These are phyloP conservation scores for Microchirus variegatus DNA, from an alignment of 2,797 vertebrate species.

Conservation along the genomic window DNA sequence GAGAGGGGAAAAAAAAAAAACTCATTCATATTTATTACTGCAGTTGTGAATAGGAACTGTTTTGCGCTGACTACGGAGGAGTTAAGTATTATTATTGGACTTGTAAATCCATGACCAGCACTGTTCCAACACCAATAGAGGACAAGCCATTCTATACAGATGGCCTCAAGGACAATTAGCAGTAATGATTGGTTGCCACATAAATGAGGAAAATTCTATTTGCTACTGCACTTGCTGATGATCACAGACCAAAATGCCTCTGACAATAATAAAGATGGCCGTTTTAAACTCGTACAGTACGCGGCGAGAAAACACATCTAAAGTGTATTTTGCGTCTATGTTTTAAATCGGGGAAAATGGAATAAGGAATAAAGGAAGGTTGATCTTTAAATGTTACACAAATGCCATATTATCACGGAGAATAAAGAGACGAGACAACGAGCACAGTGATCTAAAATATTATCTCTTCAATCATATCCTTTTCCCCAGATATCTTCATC, in stretches of 20 bases:
- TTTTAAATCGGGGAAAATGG: conserved; percentile 6
- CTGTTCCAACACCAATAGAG: conserved; percentile 69
- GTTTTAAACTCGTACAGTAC: conserved; percentile 53
- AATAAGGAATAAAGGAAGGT: conserved; percentile 22
- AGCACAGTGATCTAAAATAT: conserved; percentile 64
- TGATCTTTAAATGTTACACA: conserved; percentile 27
- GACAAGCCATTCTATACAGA: conserved; percentile 75
- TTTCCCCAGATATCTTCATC: conserved; percentile 70
- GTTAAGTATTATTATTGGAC: conserved; percentile 70
- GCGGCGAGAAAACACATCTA: conserved; percentile 1
- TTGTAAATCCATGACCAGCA: conserved; percentile 74
- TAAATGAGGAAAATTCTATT: conserved; percentile 80
- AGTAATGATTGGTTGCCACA: conserved; percentile 78
- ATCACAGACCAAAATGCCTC: conserved; percentile 71
- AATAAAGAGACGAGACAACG: conserved; percentile 67
- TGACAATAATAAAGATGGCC: conserved; percentile 68
- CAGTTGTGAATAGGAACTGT: conserved; percentile 43
- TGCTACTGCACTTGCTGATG: conserved; percentile 73
- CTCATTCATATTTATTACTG: conserved; percentile 48
- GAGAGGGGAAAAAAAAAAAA: conserved; percentile 14
- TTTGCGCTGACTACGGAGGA: conserved; percentile 57
- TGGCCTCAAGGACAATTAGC: conserved; percentile 82
- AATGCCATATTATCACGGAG: conserved; percentile 36
- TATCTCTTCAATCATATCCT: conserved; percentile 75
- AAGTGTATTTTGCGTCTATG: conserved; percentile 1